Base-by-base conservation (phyloP, 2,797 vertebrate species). In the Lophius americanus region DNA sequence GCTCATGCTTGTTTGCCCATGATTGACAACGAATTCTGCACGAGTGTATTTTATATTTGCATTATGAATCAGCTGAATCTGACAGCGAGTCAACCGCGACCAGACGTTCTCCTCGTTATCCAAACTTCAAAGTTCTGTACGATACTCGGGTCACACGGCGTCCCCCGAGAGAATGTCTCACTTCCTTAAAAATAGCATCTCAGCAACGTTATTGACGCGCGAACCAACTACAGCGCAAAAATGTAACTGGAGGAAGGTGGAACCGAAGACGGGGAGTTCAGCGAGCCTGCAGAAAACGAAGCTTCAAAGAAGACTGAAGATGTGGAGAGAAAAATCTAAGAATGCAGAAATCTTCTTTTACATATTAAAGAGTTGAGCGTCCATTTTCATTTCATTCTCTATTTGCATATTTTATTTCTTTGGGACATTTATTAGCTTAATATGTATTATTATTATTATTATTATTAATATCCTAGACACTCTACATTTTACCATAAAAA, bases 281-380 rank as follows among this genome's bases (percentile, higher is more conserved):
- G 50, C 38, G 23, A 12, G 14, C 42, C 4, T 49, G 77, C 65
- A 82, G 73, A 62, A 37, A 62, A 37, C 4, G 66, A 84, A 75
- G 55, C 75, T 62, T 43, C 10, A 76, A 41, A 69, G 62, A 55
- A 52, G 12, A 51, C 53, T 44, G 50, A 71, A 65, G 67, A 49
- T 14, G 55, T 33, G 52, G 50, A 7, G 51, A 44, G 41, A 60
- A 46, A 60, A 35, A 23, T 35, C 13, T 7, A 51, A 35, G 14
- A 56, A 7, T 56, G 54, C 42, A 3, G n/a, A 64, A 77, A 82
- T 76, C 61, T 71, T 48, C 37, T 9, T 3, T 4, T 51, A 73
- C 64, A 79, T 72, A 68, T 57, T 39, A 82, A 79, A 57, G 61
- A 70, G 61, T 78, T 76, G 60, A 70, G 68, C 77, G 59, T 79